Base-by-base conservation (phyloP, 1,140 invertebrate species). In the Cydia strobilella region DNA sequence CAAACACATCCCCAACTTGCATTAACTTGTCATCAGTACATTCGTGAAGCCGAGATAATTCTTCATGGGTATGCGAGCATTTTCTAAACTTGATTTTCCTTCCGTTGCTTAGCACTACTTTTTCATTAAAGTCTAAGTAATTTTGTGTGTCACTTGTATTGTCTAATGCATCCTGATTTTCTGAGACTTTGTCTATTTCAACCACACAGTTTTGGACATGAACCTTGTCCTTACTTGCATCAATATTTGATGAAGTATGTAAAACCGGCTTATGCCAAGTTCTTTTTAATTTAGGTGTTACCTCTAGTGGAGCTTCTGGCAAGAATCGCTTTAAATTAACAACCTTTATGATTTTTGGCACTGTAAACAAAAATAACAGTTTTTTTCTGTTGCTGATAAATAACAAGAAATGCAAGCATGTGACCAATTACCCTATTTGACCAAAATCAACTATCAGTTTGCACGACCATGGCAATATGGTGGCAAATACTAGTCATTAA, bases 1-100 rank as follows among this genome's bases (percentile, higher is more conserved):
- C 75, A 51, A 83, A 83, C n/a, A 76, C 79, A 72, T 83, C 80
- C 3, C 82, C 82, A 9, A 77, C 66, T 51, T 83, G 80, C 4
- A 80, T 75, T 2, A 83, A 77, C 9, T 75, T 78, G 5, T 84
- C 76, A 76, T 84, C 76, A 6, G 7, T 10, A 18, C 3, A 9
- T 20, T 69, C 65, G 1, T 31, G 27, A 18, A 69, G 13, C n/a
- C 2, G 12, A 1, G 65, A 35, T 39, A 69, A 35, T 39, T 69
- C 65, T 20, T 69, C 65, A 35, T 18, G 5, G 9, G 31, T 18
- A 39, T 69, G 65, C 9, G 27, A 39, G 31, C 65, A 69, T 10
- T 39, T 35, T 69, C 27, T 69, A 18, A 69, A 35, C 23, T 35
- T 69, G 10, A 69, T 69, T 69, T 69, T 69, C 1, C 27, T 39